Conservation (phyloP, 1,140 invertebrate genomes). For the Tetraneura akinire region DNA sequence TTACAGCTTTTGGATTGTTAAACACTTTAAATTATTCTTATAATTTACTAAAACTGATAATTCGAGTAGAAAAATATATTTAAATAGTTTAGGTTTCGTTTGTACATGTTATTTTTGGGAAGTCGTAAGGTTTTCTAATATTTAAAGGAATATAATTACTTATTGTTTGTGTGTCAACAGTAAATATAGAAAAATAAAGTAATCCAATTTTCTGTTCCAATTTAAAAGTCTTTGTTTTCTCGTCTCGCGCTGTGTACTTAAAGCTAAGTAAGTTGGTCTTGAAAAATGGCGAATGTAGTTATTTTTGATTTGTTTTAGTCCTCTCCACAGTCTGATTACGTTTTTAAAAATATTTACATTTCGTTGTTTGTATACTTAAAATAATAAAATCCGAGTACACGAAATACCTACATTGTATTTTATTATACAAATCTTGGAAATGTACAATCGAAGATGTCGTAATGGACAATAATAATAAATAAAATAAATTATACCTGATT, state of each 20-base stretch:
- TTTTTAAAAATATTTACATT: slow-evolving; percentile 33
- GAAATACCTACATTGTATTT: no score
- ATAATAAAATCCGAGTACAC: no score
- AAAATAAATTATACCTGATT: no score
- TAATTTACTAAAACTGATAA: background rate
- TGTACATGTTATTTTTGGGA: background rate
- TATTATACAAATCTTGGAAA: no score
- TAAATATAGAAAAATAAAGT: background rate
- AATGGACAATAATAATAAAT: no score
- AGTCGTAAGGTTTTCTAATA: background rate
- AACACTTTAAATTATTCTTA: background rate
- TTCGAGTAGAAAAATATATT: background rate
- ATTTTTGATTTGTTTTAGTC: slow-evolving; percentile 10
- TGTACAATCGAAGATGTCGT: no score
- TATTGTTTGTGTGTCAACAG: background rate
- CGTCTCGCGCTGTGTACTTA: slow-evolving; percentile 10
- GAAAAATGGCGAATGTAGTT: background rate
- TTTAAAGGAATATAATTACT: slow-evolving; percentile 17
- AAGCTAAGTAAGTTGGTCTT: slow-evolving; percentile 17
- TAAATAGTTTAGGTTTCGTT: background rate
- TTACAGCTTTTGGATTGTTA: no score
- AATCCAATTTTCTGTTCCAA: slow-evolving; percentile 20
- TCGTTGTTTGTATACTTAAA: background rate
- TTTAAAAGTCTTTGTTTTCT: slow-evolving; percentile 34
- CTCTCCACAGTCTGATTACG: background rate